Conservation (phyloP, 2,113 vertebrate species). For the Epinephelus cyanopodus region DNA sequence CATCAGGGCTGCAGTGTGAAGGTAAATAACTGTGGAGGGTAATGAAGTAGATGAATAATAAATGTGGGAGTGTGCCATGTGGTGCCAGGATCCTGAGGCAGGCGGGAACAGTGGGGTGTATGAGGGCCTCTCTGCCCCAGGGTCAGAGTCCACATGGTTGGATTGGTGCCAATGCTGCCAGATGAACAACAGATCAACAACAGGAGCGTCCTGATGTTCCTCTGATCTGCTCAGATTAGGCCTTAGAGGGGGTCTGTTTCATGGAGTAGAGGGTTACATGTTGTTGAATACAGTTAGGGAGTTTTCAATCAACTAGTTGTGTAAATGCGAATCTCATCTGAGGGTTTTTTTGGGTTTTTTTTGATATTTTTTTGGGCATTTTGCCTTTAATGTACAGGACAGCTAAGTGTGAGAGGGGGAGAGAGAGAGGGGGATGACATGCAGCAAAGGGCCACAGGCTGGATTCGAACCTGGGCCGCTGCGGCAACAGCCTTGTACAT, state of each 20-base stretch:
- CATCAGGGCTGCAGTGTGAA: slow-evolving; percentile 5
- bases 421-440: too few species aligned
- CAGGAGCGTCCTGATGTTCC: slow-evolving; percentile 31
- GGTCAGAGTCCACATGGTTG: slow-evolving; percentile 58
- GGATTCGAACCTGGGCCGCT: too few species aligned
- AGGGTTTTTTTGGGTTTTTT: too few species aligned
- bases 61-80: slow-evolving; percentile 60
- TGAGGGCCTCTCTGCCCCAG: slow-evolving; percentile 9
- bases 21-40: slow-evolving; percentile 49
- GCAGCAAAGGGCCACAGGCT: too few species aligned
- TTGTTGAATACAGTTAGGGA: background rate
- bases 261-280: background rate
- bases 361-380: too few species aligned
- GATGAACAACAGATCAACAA: slow-evolving; percentile 47
- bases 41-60: slow-evolving; percentile 70
- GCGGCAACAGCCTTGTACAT: too few species aligned
- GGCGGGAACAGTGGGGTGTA: slow-evolving; percentile 15
- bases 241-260: background rate
- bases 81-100: slow-evolving; percentile 57
- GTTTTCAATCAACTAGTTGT: background rate
- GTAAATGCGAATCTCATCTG: background rate
- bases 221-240: slow-evolving; percentile 50
- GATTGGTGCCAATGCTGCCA: slow-evolving; percentile 38
- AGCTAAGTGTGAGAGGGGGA: too few species aligned
- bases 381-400: too few species aligned